Base-by-base conservation (phyloP, 2,113 vertebrate species). In the Greenwoodochromis staneri region DNA sequence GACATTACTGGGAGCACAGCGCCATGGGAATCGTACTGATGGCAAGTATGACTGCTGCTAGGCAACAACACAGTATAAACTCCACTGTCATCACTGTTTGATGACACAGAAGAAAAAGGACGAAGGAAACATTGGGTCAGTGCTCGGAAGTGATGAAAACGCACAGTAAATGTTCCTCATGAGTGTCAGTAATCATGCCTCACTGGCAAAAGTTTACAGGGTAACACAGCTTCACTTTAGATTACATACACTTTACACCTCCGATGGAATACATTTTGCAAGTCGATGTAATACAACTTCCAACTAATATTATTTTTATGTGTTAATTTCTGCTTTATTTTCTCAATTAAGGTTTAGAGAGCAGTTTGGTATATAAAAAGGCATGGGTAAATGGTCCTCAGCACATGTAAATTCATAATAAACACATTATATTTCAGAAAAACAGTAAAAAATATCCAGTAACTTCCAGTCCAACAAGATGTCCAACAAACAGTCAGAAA, bases 31-130 rank as follows among this genome's bases (percentile, higher is more conserved):
- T 90, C 82, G 12, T 83, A 85, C 82, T 85, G 83, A 88, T 89
- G 88, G 49, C 6, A 9, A 88, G 86, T 49, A 81, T 31, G 84
- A 78, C 81, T 82, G 90, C 88, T 94, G 91, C 91, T 92, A 87
- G 86, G 92, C 82, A 89, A 93, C 92, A 36, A 47, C 21, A 49
- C 8, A 27, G 55, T 8, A 42, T 85, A 63, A 92, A 87, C 85
- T 61, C 38, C 10, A 3, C 81, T 86, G 84, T 69, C 9, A 6
- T 83, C 90, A 83, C 24, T 69, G 47, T 54, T n/a, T 38, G 8
- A 71, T 49, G 55, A 81, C 57, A 82, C 66, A 83, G 51, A 47
- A 36, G 29, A 87, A 47, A 9, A 53, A 47, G 40, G 4, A 45
- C 9, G 4, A 27, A 76, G 45, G 66, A 82, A 85, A 51, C 53